These are phyloP conservation scores for Cybosia mesomella DNA, from an alignment of 2,888 invertebrate genomes.

Conservation along the genomic window DNA sequence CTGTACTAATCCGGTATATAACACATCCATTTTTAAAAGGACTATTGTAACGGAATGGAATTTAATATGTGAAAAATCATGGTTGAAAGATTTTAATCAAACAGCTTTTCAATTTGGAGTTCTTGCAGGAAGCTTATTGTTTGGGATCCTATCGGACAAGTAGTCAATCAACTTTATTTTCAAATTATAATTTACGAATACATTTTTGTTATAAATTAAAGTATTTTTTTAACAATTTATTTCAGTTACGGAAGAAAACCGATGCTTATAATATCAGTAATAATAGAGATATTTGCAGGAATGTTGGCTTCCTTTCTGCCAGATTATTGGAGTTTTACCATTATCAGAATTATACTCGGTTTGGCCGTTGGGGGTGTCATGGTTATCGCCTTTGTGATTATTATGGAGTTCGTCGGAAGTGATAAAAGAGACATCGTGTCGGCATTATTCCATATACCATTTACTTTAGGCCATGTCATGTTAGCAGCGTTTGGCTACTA, in stretches of 20 bases:
- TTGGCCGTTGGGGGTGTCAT: slow-evolving; percentile 93
- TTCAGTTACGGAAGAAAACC: slow-evolving; percentile 91
- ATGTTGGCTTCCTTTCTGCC: slow-evolving; percentile 90
- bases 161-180: slow-evolving; percentile 53
- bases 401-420: slow-evolving; percentile 89
- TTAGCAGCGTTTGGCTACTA: slow-evolving; percentile 88
- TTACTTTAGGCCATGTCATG: slow-evolving; percentile 88
- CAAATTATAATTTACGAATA: slow-evolving; percentile 41
- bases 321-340: slow-evolving; percentile 88
- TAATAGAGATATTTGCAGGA: slow-evolving; percentile 90
- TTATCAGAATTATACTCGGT: slow-evolving; percentile 90
- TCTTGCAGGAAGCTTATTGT: slow-evolving; percentile 89
- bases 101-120: slow-evolving; percentile 92
- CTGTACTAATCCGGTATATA: slow-evolving; percentile 87
- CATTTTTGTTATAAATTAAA: not conserved
- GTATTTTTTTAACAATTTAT: not conserved
- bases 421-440: slow-evolving; percentile 83
- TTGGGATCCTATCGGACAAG: slow-evolving; percentile 91
- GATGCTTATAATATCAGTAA: slow-evolving; percentile 89
- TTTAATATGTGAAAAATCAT: slow-evolving; percentile 89
- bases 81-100: slow-evolving; percentile 90
- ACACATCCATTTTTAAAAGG: slow-evolving; percentile 88
- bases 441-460: slow-evolving; percentile 89
- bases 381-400: slow-evolving; percentile 86
- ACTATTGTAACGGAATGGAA: slow-evolving; percentile 92